Conservation (phyloP, 1,140 invertebrate genomes). For the Euschistus heros region DNA sequence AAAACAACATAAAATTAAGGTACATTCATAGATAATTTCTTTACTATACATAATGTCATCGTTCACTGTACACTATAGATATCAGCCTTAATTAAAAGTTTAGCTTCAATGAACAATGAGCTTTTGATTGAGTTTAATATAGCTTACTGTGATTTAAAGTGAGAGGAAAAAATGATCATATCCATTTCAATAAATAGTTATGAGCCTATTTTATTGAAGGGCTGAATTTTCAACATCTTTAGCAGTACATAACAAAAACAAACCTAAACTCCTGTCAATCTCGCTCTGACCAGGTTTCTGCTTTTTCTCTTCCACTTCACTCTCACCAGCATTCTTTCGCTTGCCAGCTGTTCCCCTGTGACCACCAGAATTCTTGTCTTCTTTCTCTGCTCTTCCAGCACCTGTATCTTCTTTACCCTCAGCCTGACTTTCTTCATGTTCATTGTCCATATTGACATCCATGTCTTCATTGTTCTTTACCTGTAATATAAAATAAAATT, state of each 20-base stretch:
- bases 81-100: no score
- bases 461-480: conserved; percentile 2
- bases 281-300: conserved; percentile 48
- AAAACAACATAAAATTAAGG: no score
- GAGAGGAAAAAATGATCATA: not conserved
- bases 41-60: no score
- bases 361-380: conserved; percentile 35
- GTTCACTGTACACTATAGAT: no score
- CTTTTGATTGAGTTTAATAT: no score
- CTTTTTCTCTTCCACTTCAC: conserved; percentile 34
- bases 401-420: conserved; percentile 34
- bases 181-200: not conserved
- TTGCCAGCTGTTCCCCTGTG: conserved; percentile 28
- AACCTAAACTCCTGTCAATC: conserved; percentile 49
- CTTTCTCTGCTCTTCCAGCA: conserved; percentile 29
- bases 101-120: no score
- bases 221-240: no score
- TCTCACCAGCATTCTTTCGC: conserved; percentile 26
- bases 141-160: no score
- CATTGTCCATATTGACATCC: not conserved
- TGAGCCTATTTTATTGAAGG: no score
- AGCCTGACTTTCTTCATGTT: conserved; percentile 30
- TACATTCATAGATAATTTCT: no score
- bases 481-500: not conserved
- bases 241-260: no score